phyloP scores from a whole-genome alignment of 2,113 vertebrate genomes.

The Henicopernis longicauda region DNA sequence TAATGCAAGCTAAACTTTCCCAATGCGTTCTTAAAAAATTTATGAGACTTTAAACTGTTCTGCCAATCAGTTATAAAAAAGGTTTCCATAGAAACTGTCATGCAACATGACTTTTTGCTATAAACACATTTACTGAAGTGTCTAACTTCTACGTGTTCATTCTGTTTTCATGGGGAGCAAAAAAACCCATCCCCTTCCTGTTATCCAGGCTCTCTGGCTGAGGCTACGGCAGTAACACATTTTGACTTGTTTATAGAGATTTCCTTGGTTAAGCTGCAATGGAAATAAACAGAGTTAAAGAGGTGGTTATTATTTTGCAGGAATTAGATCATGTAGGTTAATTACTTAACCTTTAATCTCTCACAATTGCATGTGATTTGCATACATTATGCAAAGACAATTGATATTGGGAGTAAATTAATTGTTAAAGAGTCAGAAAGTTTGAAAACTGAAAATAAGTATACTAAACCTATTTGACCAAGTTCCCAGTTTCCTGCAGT shows the following conservation, averaged over 20 bases:
- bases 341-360: not conserved
- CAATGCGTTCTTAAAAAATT: not conserved
- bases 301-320: not conserved
- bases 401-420: not conserved
- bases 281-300: not conserved
- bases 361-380: not conserved
- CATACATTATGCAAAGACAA: not conserved
- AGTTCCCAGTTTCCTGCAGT: not conserved
- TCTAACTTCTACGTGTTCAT: not conserved
- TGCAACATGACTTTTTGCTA: not conserved
- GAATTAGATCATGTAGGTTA: not conserved
- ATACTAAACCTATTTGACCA: not conserved
- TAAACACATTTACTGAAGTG: not conserved
- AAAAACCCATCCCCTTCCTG: not conserved
- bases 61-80: not conserved
- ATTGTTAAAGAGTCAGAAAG: not conserved
- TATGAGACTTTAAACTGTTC: not conserved
- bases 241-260: not conserved
- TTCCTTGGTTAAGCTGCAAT: not conserved
- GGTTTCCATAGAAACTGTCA: slow-evolving; percentile 41
- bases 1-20: not conserved
- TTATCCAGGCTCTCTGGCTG: not conserved
- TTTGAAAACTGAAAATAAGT: not conserved
- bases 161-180: not conserved
- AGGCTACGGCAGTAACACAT: not conserved